Base-by-base conservation (phyloP, 2,113 vertebrate genomes). In the Lampris incognitus region DNA sequence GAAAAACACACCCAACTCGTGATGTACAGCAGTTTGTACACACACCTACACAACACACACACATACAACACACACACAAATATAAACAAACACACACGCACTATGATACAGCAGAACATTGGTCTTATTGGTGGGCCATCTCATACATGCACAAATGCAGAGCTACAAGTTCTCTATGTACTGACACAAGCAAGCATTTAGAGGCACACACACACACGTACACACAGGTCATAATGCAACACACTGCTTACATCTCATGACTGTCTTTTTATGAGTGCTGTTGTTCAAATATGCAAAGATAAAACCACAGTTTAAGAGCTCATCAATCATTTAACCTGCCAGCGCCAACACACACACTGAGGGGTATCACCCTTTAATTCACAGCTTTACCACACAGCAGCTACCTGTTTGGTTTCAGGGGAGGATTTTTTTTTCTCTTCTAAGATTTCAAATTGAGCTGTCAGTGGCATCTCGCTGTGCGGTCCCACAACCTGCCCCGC, bases 241-340 rank as follows among this genome's bases (percentile, higher is more conserved):
- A 54, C 10, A 54, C 11, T 54, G 51, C 9, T 13, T 54, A 54
- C 11, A 54, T 5, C 60, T 5, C 44, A 24, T 24, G 24, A 24
- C 40, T 13, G 40, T 13, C 39, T 62, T 46, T 62, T 42, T 48
- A 24, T 48, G 61, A 36, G 2, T 48, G 42, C 5, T 44, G 42
- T 24, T 54, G 51, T n/a, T 54, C 10, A 54, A 13, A 54, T 54
- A 54, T 74, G 65, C 41, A 54, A 65, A 48, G 24, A 0, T 0
- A 24, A 24, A 24, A 0, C 24, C 24, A 24, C 24, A 24, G 39
- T 70, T 59, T 61, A 57, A 39, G 60, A 10, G 37, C 55, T 49
- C 51, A 71, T 76, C 52, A 72, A 56, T 79, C 55, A 57, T 67
- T 70, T 54, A 46, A 55, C 44, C 62, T 50, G 57, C 59, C 5